phyloP scores from a whole-genome alignment of 1,140 invertebrate genomes.

The Solenopsis invicta region DNA sequence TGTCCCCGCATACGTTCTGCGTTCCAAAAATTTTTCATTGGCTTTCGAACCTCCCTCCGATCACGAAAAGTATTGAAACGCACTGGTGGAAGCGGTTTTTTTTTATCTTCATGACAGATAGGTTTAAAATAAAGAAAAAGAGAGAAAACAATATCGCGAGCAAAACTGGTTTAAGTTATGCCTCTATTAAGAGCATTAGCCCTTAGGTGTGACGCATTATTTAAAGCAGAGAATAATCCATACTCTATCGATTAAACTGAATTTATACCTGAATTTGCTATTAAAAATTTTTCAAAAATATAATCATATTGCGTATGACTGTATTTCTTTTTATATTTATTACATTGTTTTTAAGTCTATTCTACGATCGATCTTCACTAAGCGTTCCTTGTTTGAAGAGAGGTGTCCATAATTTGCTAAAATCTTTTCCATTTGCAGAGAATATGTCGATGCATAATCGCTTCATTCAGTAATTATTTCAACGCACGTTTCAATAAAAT shows the following conservation, averaged over 20 bases:
- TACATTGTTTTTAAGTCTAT: not conserved
- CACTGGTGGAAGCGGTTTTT: not conserved
- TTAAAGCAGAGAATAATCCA: not conserved
- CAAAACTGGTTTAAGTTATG: not conserved
- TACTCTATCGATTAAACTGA: not conserved
- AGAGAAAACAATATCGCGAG: not conserved
- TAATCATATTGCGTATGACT: not conserved
- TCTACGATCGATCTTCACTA: not conserved
- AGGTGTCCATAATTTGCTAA: not conserved
- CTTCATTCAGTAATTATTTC: not conserved
- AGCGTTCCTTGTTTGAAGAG: not conserved
- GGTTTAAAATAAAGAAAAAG: not conserved
- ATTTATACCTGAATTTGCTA: not conserved
- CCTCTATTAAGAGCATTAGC: no score
- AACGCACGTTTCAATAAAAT: not conserved
- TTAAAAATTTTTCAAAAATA: not conserved
- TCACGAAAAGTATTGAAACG: conserved; percentile 22
- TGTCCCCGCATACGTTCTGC: conserved; percentile 3
- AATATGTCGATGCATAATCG: not conserved
- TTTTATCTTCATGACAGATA: conserved; percentile 4
- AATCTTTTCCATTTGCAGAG: not conserved
- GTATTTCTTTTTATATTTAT: not conserved
- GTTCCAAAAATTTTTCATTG: conserved; percentile 39
- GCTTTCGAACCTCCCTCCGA: conserved; percentile 24
- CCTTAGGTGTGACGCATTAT: not conserved